phyloP scores from a whole-genome alignment of 2,888 invertebrate species.

The Drosophila atroscutellata region DNA sequence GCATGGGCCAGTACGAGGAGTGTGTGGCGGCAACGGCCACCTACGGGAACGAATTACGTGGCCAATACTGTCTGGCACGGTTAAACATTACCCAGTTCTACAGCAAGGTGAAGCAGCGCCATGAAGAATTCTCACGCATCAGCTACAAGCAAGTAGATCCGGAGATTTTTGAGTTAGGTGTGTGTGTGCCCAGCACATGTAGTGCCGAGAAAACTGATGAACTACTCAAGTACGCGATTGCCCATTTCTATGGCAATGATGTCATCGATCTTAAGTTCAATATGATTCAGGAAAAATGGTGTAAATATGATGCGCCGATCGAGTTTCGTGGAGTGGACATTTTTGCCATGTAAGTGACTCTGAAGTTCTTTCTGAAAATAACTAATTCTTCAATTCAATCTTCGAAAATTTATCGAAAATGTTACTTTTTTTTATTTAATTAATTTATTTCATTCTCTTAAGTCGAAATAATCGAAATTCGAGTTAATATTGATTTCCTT shows the following conservation, averaged over 20 bases:
- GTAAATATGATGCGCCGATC: slow-evolving; percentile 75
- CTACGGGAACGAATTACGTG: slow-evolving; percentile 73
- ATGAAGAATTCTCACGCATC: slow-evolving; percentile 59
- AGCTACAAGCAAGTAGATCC: slow-evolving; percentile 78
- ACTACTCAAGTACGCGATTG: slow-evolving; percentile 70
- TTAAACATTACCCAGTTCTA: slow-evolving; percentile 77
- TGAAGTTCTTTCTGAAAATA: slow-evolving; percentile 1
- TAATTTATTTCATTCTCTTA: background rate
- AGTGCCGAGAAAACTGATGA: slow-evolving; percentile 67
- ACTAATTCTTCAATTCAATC: background rate
- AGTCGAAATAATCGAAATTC: background rate
- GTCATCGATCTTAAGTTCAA: slow-evolving; percentile 20
- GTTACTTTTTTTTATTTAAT: background rate
- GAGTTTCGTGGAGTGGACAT: slow-evolving; percentile 80
- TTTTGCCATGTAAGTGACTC: slow-evolving; percentile 82
- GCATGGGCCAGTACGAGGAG: slow-evolving; percentile 85
- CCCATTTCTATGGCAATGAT: slow-evolving; percentile 44
- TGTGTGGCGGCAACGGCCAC: slow-evolving; percentile 82
- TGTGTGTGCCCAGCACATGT: slow-evolving; percentile 83
- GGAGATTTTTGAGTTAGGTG: slow-evolving; percentile 79
- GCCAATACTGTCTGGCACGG: slow-evolving; percentile 84
- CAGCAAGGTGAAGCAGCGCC: slow-evolving; percentile 62
- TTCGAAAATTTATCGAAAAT: background rate
- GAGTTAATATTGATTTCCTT: slow-evolving; percentile 7
- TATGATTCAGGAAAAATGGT: slow-evolving; percentile 73